Evolutionary conservation across 1,140 invertebrate species (phyloP), one percentile per base, ranked within the genome.

Genomic region (Holotrichia oblita): DNA sequence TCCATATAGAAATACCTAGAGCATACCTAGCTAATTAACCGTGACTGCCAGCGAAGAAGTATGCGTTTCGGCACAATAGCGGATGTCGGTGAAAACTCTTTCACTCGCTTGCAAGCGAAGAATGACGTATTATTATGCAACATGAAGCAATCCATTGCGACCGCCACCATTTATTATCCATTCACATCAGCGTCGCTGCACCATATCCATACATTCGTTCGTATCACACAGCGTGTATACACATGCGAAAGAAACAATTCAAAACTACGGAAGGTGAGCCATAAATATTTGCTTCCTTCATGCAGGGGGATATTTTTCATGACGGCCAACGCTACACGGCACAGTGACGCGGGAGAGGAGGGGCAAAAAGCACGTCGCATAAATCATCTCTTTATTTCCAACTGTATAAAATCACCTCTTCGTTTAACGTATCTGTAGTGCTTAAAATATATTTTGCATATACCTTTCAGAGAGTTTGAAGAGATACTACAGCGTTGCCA

Each of bases 111-210:
- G n/a, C 14, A 17, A 7, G n/a, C 14, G n/a, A 7, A 14, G 48
- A 55, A 55, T 55, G 48, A 55, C 48, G 17, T 55, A 55, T 55
- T 55, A 55, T 55, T 55, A 55, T 55, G 48, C 48, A 55, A 55
- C 48, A 17, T 55, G 14, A n/a, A n/a, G 48, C 48, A 55, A 55
- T 55, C 14, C 48, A 55, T 55, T 55, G 14, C 48, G 14, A 55
- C 48, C 48, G 48, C 14, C 6, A 17, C 48, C 48, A 55, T 55
- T 55, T 55, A 55, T 55, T 55, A 55, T n/a, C 48, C 48, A 55
- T 55, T 55, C 48, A 55, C 48, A 55, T 55, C 48, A 55, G 48
- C 48, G 48, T 17, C 48, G 48, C 48, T 55, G 48, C 48, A 55
- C 48, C 48, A 55, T 55, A 55, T 17, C 12, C 48, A 55, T 55